Conservation (phyloP, 1,140 invertebrate species). For the Pygmarrhopalites habei region DNA sequence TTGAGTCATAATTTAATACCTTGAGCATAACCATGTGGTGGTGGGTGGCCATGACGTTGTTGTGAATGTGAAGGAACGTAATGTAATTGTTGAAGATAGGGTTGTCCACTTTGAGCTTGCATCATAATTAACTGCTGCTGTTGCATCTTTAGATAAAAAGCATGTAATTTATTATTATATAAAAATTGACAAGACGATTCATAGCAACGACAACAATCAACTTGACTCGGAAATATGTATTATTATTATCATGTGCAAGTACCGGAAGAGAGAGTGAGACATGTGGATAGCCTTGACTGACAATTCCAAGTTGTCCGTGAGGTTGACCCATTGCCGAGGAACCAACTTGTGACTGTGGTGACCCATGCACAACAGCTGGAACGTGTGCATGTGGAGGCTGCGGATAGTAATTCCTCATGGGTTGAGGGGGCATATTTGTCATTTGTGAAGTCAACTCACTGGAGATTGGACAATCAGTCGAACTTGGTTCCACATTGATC, state of each 20-base stretch:
- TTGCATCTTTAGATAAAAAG: slow-evolving; percentile 17
- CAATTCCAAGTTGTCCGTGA: slow-evolving; percentile 13
- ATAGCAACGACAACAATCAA: background rate
- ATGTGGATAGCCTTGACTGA: slow-evolving; percentile 15
- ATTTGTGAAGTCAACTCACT: slow-evolving; percentile 10
- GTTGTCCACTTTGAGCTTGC: slow-evolving; percentile 8
- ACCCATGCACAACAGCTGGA: slow-evolving; percentile 21
- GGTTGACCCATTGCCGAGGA: slow-evolving; percentile 7
- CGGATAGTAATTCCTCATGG: slow-evolving; percentile 13
- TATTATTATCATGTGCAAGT: background rate
- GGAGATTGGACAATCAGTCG: background rate
- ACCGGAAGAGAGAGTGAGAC: slow-evolving; percentile 18
- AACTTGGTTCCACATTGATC: slow-evolving; percentile 6
- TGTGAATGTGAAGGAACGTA: slow-evolving; percentile 17
- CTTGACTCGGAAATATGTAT: background rate
- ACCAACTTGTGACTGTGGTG: slow-evolving; percentile 6
- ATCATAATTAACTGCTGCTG: slow-evolving; percentile 19
- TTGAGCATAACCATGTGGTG: slow-evolving; percentile 20
- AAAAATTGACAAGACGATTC: too few relatives aligned
- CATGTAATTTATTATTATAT: too few relatives aligned
- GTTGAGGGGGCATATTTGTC: slow-evolving; percentile 5
- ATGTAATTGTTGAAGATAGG: slow-evolving; percentile 2
- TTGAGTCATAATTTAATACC: too few relatives aligned
- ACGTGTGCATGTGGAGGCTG: slow-evolving; percentile 11
- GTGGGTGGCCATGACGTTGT: slow-evolving; percentile 17